Conservation (phyloP, 2,113 vertebrate species). For the Donacobius atricapilla region DNA sequence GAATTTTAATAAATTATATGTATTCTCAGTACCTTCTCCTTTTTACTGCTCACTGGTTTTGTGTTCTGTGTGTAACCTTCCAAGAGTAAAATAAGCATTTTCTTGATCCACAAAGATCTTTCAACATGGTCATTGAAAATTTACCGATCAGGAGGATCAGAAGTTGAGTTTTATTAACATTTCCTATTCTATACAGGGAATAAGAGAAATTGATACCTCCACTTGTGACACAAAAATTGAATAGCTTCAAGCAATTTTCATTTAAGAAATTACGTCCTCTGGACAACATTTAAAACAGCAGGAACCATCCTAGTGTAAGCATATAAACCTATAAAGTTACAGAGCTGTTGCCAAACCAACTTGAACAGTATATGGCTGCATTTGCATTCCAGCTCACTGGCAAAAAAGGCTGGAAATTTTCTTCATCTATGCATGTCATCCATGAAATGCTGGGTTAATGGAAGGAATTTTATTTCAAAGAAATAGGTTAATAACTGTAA, state of each 20-base stretch:
- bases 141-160: slow-evolving; percentile 8
- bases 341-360: slow-evolving; percentile 32
- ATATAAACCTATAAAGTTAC: slow-evolving; percentile 45
- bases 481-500: slow-evolving; percentile 3
- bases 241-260: slow-evolving; percentile 9
- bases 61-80: background rate
- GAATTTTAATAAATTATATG: background rate
- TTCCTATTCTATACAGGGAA: background rate
- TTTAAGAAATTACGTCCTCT: slow-evolving; percentile 23
- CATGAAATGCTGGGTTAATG: slow-evolving; percentile 12
- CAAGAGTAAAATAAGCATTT: background rate
- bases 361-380: background rate
- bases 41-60: background rate
- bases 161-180: slow-evolving; percentile 16
- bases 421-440: slow-evolving; percentile 1
- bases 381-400: slow-evolving; percentile 4
- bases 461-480: slow-evolving; percentile 37
- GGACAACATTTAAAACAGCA: slow-evolving; percentile 54
- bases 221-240: background rate
- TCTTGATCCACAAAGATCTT: background rate
- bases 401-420: background rate
- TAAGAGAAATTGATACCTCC: slow-evolving; percentile 25
- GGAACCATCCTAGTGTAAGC: slow-evolving; percentile 16
- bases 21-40: background rate
- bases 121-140: background rate